Evolutionary conservation across 2,797 vertebrate genomes (phyloP), one percentile per base, ranked within the genome.

Genomic region (Gymnopithys bicolor): DNA sequence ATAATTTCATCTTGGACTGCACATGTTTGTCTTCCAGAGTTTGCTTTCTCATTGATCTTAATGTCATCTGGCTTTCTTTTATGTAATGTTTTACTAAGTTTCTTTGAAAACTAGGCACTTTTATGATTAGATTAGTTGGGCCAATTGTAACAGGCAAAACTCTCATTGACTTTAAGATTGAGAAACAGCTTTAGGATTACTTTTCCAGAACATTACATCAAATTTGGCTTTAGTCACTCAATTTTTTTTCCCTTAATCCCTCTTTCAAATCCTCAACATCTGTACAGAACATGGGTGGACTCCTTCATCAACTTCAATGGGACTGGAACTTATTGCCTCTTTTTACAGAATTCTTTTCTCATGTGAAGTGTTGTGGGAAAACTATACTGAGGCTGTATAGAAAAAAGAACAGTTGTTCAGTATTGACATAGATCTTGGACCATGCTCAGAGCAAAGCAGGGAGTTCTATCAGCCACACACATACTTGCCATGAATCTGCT

Each of bases 151-250:
- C 13, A 49, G 67, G 49, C 60, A 85, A 77, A 89, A 83, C 24
- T 80, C 33, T 41, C 41, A 53, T 0, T 75, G 56, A 87, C 46
- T 85, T 87, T 33, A 77, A 95, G 92, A 85, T 1, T 83, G 53
- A 71, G 13, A 56, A 93, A 94, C 32, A 83, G 35, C 43, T 78
- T 75, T 41, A 75, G 27, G 62, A 77, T 80, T 87, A 56, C 67
- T 87, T 83, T 91, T 94, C 82, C 79, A 95, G 62, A 78, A 62
- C 41, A 89, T 94, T 60, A 83, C 56, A 87, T 85, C 68, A 87
- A 70, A 85, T 68, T 63, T 88, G 87, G 94, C 73, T 76, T 48
- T 39, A 84, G 45, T 70, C 49, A 43, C 28, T 8, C 8, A 45
- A 9, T 52, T 52, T 53, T 85, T 89, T 91, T 53, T n/a, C 37